A percentile compares a stretch with the other conserved stretches of the same genome.
These are phyloP conservation scores for Mactromeris polynyma DNA, from an alignment of 2,888 invertebrate species.

Conservation along the genomic window DNA sequence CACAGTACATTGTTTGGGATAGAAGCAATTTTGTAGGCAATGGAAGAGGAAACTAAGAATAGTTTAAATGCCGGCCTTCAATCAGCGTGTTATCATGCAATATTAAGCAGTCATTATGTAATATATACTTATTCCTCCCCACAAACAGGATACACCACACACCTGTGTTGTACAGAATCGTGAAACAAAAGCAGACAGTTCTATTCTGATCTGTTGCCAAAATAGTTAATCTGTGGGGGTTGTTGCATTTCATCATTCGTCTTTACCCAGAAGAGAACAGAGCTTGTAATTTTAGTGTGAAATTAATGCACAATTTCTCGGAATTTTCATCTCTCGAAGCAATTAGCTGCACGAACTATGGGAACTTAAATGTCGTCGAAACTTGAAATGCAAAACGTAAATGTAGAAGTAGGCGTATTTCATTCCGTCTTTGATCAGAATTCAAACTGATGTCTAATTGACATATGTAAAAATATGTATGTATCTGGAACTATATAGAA, in stretches of 20 bases:
- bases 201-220: background rate
- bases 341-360: background rate
- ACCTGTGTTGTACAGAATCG: background rate
- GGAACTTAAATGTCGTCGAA: background rate
- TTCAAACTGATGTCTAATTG: too few relatives aligned
- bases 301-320: constrained; percentile 2
- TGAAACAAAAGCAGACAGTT: background rate
- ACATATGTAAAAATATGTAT: too few relatives aligned
- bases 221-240: background rate
- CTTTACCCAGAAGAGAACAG: background rate
- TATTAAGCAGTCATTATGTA: background rate
- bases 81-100: background rate
- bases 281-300: background rate
- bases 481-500: too few relatives aligned
- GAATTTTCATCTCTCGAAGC: background rate
- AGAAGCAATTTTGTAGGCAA: too few relatives aligned
- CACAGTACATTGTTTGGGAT: too few relatives aligned
- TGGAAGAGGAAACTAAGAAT: background rate
- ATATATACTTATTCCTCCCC: background rate
- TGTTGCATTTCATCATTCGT: background rate
- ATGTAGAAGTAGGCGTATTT: background rate
- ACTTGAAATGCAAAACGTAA: background rate
- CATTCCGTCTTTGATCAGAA: too few relatives aligned
- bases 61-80: background rate
- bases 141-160: background rate